Evolutionary conservation across 2,113 vertebrate genomes (phyloP), one percentile per base, ranked within the genome.

Genomic region (Bambusicola thoracicus): DNA sequence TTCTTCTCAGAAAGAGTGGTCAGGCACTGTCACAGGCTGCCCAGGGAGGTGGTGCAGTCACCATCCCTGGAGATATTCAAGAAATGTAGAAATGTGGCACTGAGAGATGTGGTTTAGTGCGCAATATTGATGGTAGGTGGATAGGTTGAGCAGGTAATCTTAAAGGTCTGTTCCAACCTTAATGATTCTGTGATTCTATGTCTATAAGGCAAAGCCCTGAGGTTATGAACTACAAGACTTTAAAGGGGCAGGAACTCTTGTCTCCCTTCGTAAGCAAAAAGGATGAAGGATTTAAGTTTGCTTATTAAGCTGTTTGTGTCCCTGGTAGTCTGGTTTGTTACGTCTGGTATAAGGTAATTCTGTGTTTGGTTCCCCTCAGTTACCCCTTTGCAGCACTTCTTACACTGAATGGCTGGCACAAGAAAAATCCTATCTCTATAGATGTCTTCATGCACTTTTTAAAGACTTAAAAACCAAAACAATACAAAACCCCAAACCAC

Each of bases 321-420:
- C 29, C 29, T 3, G 13, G 13, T 21, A 58, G 14, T 13, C 20
- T 87, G 56, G 2, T 56, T 68, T 56, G 27, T 65, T 43, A 63
- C 0, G 1, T 13, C 25, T 63, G 15, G 5, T 11, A 1, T 18
- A 34, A 49, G 11, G 30, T 49, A 32, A 15, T 78, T 34, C 32
- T 74, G 34, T 67, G 5, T 34, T 69, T 79, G 74, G 13, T 73
- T 91, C 49, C 7, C 58, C 11, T 1, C 10, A 27, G 0, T 25
- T 34, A 81, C 16, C 18, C 30, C 40, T 79, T 65, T 69, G 63
- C 38, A 74, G 24, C 20, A 49, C 49, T 89, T 76, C 48, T 81
- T 44, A 36, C 4, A 14, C 15, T 40, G 19, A 48, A 16, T 15
- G 73, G 27, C 36, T 85, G 48, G 46, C 18, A 68, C 58, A 73